These are phyloP conservation scores for Drosophila ambigua DNA, from an alignment of 1,140 invertebrate species.

Conservation along the genomic window DNA sequence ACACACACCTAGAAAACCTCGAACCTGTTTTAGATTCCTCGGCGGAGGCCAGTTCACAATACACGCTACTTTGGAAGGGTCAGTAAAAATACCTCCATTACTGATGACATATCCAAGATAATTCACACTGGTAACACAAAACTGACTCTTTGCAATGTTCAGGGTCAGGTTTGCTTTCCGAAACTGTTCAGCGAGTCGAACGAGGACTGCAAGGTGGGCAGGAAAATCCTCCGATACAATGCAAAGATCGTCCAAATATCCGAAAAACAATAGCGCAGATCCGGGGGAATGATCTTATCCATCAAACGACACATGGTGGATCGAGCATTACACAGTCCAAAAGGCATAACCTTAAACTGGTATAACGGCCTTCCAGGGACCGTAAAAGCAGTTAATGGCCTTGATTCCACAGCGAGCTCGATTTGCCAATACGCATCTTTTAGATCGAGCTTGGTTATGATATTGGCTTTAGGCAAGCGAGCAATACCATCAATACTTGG, in stretches of 20 bases:
- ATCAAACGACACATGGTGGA: constrained; percentile 35
- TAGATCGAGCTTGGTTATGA: too few relatives aligned
- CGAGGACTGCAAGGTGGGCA: too few relatives aligned
- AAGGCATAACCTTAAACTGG: constrained; percentile 50
- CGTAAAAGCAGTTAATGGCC: constrained; percentile 80
- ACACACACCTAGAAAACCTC: constrained; percentile 10
- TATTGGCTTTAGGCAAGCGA: background rate
- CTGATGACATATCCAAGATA: background rate
- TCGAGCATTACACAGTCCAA: constrained; percentile 28
- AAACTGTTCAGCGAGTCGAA: constrained; percentile 6
- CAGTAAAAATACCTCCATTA: constrained; percentile 10
- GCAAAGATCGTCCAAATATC: too few relatives aligned
- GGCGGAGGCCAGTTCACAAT: constrained; percentile 14
- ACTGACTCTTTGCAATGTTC: background rate
- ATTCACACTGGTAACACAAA: background rate
- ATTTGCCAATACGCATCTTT: constrained; percentile 54
- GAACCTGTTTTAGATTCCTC: constrained; percentile 19
- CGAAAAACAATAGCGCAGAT: constrained; percentile 41
- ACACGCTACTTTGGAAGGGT: constrained; percentile 6
- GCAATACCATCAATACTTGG: background rate
- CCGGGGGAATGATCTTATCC: constrained; percentile 46
- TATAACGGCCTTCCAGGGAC: constrained; percentile 59
- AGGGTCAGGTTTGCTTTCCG: constrained; percentile 2
- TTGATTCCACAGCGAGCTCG: constrained; percentile 17
- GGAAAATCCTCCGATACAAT: too few relatives aligned